Conservation (phyloP, 1,140 invertebrate species). For the Arion vulgaris region DNA sequence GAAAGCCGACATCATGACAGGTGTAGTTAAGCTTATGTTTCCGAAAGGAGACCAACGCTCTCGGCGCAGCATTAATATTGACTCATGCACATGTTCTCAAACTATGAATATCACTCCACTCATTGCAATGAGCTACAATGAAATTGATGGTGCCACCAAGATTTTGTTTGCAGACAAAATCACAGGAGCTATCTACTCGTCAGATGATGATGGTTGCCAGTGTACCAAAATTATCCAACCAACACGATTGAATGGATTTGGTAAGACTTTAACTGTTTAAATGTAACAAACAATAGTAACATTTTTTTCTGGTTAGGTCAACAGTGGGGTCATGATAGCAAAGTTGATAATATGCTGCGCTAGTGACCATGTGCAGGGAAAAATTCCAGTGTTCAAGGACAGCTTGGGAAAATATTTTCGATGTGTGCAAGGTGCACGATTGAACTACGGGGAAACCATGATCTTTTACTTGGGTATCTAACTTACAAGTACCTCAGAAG, state of each 20-base stretch:
- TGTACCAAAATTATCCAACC: slow-evolving; percentile 78
- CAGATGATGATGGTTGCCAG: slow-evolving; percentile 80
- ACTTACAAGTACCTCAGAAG: too few species aligned
- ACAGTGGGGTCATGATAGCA: too few species aligned
- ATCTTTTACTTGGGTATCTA: too few species aligned
- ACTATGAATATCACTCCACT: slow-evolving; percentile 41
- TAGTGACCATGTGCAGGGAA: too few species aligned
- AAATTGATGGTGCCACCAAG: slow-evolving; percentile 74
- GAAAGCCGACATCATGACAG: slow-evolving; percentile 21
- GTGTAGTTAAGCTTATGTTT: slow-evolving; percentile 10
- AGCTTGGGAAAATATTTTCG: too few species aligned
- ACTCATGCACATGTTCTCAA: slow-evolving; percentile 28
- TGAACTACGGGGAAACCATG: too few species aligned
- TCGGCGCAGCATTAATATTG: slow-evolving; percentile 1
- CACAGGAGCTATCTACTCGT: slow-evolving; percentile 77
- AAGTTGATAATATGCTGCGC: too few species aligned
- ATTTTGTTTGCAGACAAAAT: slow-evolving; percentile 80
- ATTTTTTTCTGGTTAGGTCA: too few species aligned
- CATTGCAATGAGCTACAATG: slow-evolving; percentile 76
- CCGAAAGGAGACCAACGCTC: neutral
- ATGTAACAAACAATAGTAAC: neutral
- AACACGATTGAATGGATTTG: slow-evolving; percentile 42
- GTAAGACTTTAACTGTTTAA: slow-evolving; percentile 10
- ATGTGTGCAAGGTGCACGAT: too few species aligned
- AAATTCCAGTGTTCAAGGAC: too few species aligned